Percentiles rank a stretch among this genome's conserved stretches.
Evolutionary conservation across 2,888 invertebrate species (phyloP).

Genomic region (Eilema caniola): DNA sequence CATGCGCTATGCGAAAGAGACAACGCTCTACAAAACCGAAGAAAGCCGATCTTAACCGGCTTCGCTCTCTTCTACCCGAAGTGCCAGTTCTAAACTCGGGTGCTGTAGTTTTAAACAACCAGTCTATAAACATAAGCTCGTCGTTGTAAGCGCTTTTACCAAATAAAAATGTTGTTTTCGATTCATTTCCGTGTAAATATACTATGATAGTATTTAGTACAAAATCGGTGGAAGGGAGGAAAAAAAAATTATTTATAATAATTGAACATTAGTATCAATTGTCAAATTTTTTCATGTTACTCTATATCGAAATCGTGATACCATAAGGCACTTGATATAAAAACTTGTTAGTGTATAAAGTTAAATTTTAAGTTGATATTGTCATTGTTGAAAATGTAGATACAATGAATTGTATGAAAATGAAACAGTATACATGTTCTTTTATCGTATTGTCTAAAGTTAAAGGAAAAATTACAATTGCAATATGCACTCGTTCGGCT

Average conservation of each 20-base stretch:
- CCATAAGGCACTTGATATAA: slow-evolving; percentile 46
- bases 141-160: slow-evolving; percentile 78
- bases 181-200: slow-evolving; percentile 78
- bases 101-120: slow-evolving; percentile 35
- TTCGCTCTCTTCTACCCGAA: background rate
- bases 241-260: slow-evolving; percentile 62
- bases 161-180: slow-evolving; percentile 72
- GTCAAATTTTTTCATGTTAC: slow-evolving; percentile 41
- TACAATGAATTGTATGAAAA: slow-evolving; percentile 23
- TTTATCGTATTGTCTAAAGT: slow-evolving; percentile 5
- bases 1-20: background rate
- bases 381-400: slow-evolving; percentile 24
- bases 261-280: slow-evolving; percentile 55
- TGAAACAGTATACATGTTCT: slow-evolving; percentile 14
- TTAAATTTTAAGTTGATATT: slow-evolving; percentile 25
- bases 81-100: background rate
- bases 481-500: slow-evolving; percentile 21
- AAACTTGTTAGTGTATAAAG: slow-evolving; percentile 28
- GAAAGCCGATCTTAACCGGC: background rate
- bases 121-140: slow-evolving; percentile 41
- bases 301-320: slow-evolving; percentile 45
- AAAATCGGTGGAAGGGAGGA: slow-evolving; percentile 79
- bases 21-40: background rate
- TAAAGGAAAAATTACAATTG: slow-evolving; percentile 11
- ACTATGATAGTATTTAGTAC: slow-evolving; percentile 80